Evolutionary conservation across 1,140 invertebrate species (phyloP).

Genomic region (Drosophila nikananu): DNA sequence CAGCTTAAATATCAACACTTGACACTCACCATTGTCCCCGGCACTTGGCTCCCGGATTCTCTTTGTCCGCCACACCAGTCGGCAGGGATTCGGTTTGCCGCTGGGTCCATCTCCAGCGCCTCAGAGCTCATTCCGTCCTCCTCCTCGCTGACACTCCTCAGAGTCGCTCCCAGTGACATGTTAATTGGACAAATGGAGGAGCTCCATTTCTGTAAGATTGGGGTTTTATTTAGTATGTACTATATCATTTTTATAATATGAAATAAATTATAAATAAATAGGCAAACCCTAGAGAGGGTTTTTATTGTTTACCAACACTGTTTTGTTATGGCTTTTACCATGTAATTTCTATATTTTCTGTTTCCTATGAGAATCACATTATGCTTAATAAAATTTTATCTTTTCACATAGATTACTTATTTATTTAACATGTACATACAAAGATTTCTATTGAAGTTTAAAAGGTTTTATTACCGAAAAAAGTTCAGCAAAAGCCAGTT

Average conservation of each 20-base stretch:
- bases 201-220: neutral
- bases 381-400: too few species aligned
- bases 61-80: constrained; percentile 24
- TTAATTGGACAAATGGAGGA: constrained; percentile 43
- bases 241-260: neutral
- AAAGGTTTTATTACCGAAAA: too few species aligned
- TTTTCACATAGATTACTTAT: too few species aligned
- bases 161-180: constrained; percentile 23
- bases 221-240: neutral
- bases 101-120: constrained; percentile 21
- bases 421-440: too few species aligned
- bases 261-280: neutral
- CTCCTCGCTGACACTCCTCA: neutral
- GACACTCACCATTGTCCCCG: constrained; percentile 58
- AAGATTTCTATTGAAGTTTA: too few species aligned
- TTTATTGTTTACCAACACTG: neutral
- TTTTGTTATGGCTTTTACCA: neutral
- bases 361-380: too few species aligned
- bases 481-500: too few species aligned
- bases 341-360: too few species aligned
- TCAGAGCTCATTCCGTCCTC: neutral
- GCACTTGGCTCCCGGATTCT: constrained; percentile 24
- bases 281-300: neutral
- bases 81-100: constrained; percentile 13
- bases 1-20: constrained; percentile 74